Conservation (phyloP, 2,888 invertebrate genomes). For the Melolontha melolontha region DNA sequence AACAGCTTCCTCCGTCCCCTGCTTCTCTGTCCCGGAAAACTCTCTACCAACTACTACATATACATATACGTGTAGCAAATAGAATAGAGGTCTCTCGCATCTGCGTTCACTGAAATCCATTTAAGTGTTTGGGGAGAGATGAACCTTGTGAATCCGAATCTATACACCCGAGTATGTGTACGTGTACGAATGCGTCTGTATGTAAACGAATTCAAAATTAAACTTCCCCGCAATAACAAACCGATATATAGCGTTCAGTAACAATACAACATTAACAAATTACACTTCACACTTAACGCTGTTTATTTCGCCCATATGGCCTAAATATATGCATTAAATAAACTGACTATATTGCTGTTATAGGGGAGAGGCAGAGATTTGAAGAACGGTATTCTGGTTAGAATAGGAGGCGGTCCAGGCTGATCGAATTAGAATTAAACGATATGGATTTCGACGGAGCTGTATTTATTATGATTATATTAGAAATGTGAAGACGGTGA, state of each 20-base stretch:
- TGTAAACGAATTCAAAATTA: constrained; percentile 55
- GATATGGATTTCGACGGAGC: neutral
- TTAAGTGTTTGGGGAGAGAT: constrained; percentile 50
- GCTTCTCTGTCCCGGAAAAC: constrained; percentile 18
- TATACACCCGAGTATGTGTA: no score
- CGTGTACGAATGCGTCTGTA: no score
- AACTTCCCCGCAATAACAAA: constrained; percentile 62
- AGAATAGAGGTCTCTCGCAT: constrained; percentile 23
- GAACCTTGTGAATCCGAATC: constrained; percentile 10
- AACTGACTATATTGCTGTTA: constrained; percentile 48
- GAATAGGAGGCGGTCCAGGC: no score
- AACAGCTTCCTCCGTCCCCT: constrained; percentile 11
- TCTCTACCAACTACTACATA: constrained; percentile 1
- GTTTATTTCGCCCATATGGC: constrained; percentile 62
- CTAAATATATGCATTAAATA: constrained; percentile 64
- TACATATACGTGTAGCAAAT: neutral
- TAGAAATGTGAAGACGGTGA: no score
- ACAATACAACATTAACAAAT: constrained; percentile 61
- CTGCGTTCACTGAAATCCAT: constrained; percentile 48
- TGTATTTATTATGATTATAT: constrained; percentile 8
- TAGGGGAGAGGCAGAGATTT: neutral
- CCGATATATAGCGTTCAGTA: constrained; percentile 57
- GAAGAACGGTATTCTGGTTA: neutral
- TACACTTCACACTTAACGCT: constrained; percentile 62
- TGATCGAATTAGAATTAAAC: constrained; percentile 14